These are phyloP conservation scores for Brachirus orientalis DNA, from an alignment of 2,113 vertebrate species.

Conservation along the genomic window DNA sequence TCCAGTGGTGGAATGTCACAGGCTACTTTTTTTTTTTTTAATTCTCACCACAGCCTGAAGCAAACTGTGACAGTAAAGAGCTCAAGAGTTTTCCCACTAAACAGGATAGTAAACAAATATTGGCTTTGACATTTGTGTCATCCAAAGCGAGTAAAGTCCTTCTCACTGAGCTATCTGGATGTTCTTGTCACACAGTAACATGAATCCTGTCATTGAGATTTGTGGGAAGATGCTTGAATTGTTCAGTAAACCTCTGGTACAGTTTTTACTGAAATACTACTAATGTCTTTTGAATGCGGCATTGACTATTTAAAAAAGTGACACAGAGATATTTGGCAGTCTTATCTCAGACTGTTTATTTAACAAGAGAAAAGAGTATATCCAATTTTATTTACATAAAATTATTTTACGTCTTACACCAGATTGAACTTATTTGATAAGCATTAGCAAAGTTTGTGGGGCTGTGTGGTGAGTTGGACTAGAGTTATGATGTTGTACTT, in stretches of 20 bases:
- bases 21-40: background rate
- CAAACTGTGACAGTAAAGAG: slow-evolving; percentile 2
- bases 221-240: slow-evolving; percentile 31
- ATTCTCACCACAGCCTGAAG: slow-evolving; percentile 6
- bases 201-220: slow-evolving; percentile 24
- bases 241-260: background rate
- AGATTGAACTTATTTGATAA: background rate
- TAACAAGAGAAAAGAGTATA: no score
- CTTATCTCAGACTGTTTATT: no score
- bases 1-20: background rate
- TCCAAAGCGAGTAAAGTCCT: background rate
- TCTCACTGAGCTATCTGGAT: slow-evolving; percentile 13
- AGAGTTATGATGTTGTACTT: background rate
- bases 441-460: background rate
- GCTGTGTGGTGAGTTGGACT: background rate
- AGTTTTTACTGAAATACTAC: background rate
- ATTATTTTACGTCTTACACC: no score
- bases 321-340: no score
- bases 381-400: no score
- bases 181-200: slow-evolving; percentile 14
- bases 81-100: background rate
- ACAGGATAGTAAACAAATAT: slow-evolving; percentile 20
- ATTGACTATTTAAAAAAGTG: background rate
- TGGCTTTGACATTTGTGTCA: slow-evolving; percentile 3
- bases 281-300: background rate